Conservation (phyloP, 2,888 invertebrate genomes). For the Leptinotarsa juncta region DNA sequence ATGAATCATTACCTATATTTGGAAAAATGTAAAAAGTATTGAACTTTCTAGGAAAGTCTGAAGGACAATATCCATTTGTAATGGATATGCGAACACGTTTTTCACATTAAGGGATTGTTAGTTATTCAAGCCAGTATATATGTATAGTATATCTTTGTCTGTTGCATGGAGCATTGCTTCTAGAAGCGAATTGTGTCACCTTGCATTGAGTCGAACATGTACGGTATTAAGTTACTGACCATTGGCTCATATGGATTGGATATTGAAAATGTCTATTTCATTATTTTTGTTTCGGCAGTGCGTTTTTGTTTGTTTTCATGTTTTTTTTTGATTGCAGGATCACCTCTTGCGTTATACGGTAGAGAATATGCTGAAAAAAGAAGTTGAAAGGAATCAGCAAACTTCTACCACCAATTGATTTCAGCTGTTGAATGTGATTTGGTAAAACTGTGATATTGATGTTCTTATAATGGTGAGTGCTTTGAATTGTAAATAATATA, state of each 20-base stretch:
- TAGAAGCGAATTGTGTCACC: no score
- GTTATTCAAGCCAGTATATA: no score
- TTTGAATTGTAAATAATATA: not conserved
- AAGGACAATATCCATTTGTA: no score
- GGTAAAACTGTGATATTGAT: slow-evolving; percentile 12
- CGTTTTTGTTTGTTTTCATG: not conserved
- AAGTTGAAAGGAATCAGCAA: not conserved
- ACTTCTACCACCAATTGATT: not conserved
- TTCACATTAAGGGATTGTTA: no score
- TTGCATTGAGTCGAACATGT: no score
- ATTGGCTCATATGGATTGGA: not conserved
- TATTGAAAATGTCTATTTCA: not conserved
- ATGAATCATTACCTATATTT: no score
- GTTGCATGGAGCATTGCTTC: no score
- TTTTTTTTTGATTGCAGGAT: slow-evolving; percentile 25
- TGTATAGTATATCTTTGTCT: no score
- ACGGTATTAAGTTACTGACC: no score
- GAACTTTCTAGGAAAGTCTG: no score
- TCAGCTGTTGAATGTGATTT: not conserved
- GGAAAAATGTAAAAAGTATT: no score
- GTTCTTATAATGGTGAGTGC: slow-evolving; percentile 8
- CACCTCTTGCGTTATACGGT: slow-evolving; percentile 33
- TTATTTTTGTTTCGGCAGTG: not conserved
- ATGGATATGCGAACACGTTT: no score
- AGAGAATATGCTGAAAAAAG: slow-evolving; percentile 25